phyloP scores from a whole-genome alignment of 2,888 invertebrate species.

The Eucera pruinosa region DNA sequence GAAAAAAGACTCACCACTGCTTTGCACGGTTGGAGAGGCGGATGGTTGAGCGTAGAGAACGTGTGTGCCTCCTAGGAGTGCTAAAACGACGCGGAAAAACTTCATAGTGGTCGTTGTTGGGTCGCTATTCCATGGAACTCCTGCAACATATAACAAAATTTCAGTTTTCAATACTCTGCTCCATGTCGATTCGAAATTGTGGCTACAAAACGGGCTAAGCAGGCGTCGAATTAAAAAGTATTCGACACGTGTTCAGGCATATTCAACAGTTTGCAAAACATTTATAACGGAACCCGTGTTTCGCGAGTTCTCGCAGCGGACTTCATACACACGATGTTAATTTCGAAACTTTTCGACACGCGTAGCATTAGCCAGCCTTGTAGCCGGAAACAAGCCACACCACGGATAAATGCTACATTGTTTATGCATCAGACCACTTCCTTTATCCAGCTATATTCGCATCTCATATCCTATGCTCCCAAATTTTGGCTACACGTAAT shows the following conservation, averaged over 20 bases:
- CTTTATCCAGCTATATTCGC: no score
- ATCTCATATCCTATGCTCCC: no score
- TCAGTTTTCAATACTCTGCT: neutral
- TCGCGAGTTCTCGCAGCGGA: neutral
- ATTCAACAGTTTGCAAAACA: neutral
- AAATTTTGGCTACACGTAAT: no score
- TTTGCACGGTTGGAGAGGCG: constrained; percentile 79
- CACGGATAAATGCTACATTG: constrained; percentile 11
- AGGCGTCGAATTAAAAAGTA: neutral
- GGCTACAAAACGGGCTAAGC: neutral
- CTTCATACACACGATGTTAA: neutral
- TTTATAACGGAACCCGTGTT: neutral
- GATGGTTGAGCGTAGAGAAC: constrained; percentile 78
- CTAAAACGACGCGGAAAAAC: constrained; percentile 78
- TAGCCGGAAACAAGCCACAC: neutral
- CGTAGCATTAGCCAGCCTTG: neutral
- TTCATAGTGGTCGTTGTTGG: constrained; percentile 78
- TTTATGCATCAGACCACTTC: constrained; percentile 12
- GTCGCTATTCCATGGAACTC: constrained; percentile 76
- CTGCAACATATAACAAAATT: constrained; percentile 65
- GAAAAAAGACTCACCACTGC: constrained; percentile 76
- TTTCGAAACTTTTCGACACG: constrained; percentile 2
- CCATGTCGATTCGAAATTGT: neutral
- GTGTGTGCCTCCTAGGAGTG: constrained; percentile 80
- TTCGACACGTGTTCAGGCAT: neutral